Base-by-base conservation (phyloP, 2,797 vertebrate genomes). In the Coregonus ussuriensis region DNA sequence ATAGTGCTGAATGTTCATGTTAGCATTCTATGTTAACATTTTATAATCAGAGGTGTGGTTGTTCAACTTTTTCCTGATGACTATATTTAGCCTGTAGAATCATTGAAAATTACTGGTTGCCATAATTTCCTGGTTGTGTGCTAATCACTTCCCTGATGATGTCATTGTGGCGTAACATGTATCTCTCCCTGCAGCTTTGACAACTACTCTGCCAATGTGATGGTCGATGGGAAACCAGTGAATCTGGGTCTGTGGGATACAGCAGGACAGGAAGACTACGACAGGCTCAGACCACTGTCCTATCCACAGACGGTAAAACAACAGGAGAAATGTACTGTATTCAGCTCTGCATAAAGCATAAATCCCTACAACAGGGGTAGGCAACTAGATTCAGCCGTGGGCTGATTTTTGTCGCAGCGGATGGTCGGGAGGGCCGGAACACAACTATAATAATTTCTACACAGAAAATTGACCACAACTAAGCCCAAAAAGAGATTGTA, bases 201-300 rank as follows among this genome's bases (percentile, higher is more conserved):
- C 93, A 99, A 99, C 94, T 99, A 99, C 89, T 99, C 98, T 82
- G 98, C 97, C 82, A 99, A 99, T 93, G 97, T 99, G 81, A 99
- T 99, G 98, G 98, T 99, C 6, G 98, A 99, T 93, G 98, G 98
- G 31, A 99, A 99, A 84, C 98, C 98, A 0, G 98, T 99, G 74
- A 99, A 99, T 76, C 93, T 99, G 91, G 98, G 98, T 63, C 91
- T 99, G 52, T 99, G 98, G 98, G 98, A 99, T 88, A 99, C 98
- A 77, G 97, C 98, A 41, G 98, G 98, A 78, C 98, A 99, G 91
- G 98, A 99, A 88, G 98, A 99, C 89, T 99, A 99, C 0, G 98
- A 99, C 94, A 94, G 98, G 80, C 93, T 99, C 73, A 94, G 98
- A n/a, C 98, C 98, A 0, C 95, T 99, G 79, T 99, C 98, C 81